phyloP scores from a whole-genome alignment of 2,113 vertebrate species.

The Onychostoma macrolepis region DNA sequence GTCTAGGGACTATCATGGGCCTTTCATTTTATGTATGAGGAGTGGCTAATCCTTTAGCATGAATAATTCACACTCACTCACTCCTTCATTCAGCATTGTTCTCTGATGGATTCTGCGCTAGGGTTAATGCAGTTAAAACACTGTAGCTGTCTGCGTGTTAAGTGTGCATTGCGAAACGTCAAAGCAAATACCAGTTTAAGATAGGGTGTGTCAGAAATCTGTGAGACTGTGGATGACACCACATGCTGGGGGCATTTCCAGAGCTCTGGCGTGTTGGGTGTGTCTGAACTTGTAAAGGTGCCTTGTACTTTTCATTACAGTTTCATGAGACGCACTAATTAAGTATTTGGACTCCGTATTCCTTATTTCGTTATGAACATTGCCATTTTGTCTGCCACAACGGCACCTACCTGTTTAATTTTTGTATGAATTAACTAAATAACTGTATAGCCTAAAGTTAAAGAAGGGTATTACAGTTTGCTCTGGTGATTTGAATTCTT shows the following conservation, averaged over 20 bases:
- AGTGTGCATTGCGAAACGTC: background rate
- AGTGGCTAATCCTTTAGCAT: slow-evolving; percentile 12
- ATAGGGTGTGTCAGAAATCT: slow-evolving; percentile 21
- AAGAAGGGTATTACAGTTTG: background rate
- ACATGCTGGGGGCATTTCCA: slow-evolving; percentile 32
- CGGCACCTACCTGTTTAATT: background rate
- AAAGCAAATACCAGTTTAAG: slow-evolving; percentile 23
- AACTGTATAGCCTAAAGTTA: background rate
- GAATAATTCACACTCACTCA: slow-evolving; percentile 29
- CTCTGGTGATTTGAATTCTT: background rate
- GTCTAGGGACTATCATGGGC: background rate
- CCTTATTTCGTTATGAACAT: background rate
- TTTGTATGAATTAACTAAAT: background rate
- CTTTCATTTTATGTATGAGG: background rate
- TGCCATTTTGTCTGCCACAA: background rate
- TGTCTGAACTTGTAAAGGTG: background rate
- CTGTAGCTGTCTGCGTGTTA: background rate
- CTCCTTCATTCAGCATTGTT: background rate
- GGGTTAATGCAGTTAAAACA: background rate
- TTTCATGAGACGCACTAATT: background rate
- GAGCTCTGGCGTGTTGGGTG: background rate
- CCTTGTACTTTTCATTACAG: background rate
- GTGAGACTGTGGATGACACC: background rate
- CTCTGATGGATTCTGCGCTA: background rate
- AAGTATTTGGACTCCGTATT: background rate